Evolutionary conservation across 2,888 invertebrate genomes (phyloP).

Genomic region (Polyommatus icarus): DNA sequence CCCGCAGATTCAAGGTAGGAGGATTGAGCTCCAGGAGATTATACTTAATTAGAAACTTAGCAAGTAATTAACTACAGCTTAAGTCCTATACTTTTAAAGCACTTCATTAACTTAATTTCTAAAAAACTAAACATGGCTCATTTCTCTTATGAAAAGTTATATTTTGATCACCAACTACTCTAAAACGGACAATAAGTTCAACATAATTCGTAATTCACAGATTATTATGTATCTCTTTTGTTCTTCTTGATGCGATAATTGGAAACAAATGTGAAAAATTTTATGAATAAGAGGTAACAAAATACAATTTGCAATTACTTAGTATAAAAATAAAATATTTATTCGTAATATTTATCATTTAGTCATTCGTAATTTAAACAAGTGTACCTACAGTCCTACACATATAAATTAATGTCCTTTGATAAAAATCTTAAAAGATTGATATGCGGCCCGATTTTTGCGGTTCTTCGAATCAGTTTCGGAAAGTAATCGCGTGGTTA

Average conservation of each 20-base stretch:
- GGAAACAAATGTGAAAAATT: neutral
- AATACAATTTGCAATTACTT: neutral
- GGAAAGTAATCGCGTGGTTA: neutral
- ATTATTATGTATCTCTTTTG: neutral
- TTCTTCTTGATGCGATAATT: neutral
- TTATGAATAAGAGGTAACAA: neutral
- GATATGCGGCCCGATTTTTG: too few relatives aligned
- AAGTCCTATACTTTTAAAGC: too few relatives aligned
- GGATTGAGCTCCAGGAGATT: neutral
- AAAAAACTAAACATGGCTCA: neutral
- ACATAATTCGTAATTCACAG: neutral
- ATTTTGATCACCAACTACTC: conserved; percentile 4
- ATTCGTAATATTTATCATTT: neutral
- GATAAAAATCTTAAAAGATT: neutral
- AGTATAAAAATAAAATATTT: neutral
- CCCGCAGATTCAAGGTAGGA: neutral
- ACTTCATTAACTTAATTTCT: too few relatives aligned
- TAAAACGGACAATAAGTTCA: neutral
- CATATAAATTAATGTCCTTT: neutral
- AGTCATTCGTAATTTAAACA: neutral
- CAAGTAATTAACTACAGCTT: neutral
- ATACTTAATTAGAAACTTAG: neutral
- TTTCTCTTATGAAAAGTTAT: neutral
- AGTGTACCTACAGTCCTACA: neutral
- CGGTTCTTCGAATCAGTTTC: neutral